These are phyloP conservation scores for Aegithalos caudatus DNA, from an alignment of 2,113 vertebrate genomes.

Conservation along the genomic window DNA sequence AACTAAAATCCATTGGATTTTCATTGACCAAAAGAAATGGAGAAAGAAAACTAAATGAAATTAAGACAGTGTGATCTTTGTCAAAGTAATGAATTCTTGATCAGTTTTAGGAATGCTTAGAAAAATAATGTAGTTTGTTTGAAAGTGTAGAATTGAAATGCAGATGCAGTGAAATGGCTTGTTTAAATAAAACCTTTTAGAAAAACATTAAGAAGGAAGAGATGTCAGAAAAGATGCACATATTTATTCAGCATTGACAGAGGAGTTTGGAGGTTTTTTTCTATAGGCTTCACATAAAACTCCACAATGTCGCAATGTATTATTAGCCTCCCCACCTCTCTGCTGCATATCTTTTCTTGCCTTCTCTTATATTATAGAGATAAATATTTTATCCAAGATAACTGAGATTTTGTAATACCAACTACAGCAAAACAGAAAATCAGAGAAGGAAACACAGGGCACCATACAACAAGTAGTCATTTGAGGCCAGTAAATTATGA, in stretches of 20 bases:
- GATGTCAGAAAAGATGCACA: not conserved
- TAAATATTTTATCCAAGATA: not conserved
- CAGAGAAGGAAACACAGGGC: not conserved
- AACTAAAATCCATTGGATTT: not conserved
- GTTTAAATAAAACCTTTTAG: not conserved
- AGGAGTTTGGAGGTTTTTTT: not conserved
- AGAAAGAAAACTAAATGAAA: not conserved
- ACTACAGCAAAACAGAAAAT: conserved; percentile 31
- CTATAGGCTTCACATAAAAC: not conserved
- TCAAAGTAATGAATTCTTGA: not conserved
- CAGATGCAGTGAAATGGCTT: not conserved
- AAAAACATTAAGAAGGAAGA: not conserved
- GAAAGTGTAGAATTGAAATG: not conserved
- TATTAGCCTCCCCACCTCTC: not conserved
- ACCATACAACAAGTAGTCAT: not conserved
- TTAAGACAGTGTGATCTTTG: not conserved
- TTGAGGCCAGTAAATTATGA: conserved; percentile 59
- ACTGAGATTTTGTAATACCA: conserved; percentile 30
- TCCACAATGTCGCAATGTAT: not conserved
- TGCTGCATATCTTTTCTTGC: not conserved
- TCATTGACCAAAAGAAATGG: not conserved
- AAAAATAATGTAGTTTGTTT: not conserved
- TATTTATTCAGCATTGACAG: not conserved
- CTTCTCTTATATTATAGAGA: not conserved
- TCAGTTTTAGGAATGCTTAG: not conserved